phyloP scores from a whole-genome alignment of 2,797 vertebrate species.

The Pangasius larnaudii region DNA sequence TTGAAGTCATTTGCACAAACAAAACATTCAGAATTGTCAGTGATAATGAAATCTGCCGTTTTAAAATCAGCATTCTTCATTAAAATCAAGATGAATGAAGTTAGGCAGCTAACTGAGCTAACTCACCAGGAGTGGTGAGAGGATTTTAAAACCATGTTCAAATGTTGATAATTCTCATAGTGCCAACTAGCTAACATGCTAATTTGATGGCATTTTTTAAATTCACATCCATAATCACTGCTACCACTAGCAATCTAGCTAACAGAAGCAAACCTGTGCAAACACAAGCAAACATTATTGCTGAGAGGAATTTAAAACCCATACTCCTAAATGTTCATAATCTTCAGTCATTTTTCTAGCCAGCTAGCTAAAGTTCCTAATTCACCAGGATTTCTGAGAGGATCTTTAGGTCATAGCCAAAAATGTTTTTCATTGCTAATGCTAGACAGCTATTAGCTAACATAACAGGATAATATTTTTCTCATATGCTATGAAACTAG shows the following conservation, averaged over 20 bases:
- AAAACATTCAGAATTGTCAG: not conserved
- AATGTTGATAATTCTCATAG: not conserved
- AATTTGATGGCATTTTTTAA: not conserved
- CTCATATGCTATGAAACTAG: not conserved
- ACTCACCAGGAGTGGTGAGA: not conserved
- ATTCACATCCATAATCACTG: not conserved
- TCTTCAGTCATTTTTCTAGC: not conserved
- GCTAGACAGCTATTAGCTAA: not conserved
- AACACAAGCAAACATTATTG: not conserved
- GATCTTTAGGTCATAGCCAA: not conserved
- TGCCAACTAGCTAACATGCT: not conserved
- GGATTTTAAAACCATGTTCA: slow-evolving; percentile 2
- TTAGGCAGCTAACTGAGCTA: not conserved
- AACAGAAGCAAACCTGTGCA: not conserved
- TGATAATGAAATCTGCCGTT: not conserved
- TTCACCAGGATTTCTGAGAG: no score
- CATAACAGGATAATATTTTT: not conserved
- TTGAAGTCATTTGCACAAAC: not conserved
- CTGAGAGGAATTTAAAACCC: not conserved
- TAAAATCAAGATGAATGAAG: not conserved
- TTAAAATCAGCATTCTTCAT: not conserved
- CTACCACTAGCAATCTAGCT: not conserved
- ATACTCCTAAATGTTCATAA: not conserved
- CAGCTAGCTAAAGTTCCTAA: no score
- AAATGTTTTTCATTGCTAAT: not conserved